phyloP scores from a whole-genome alignment of 1,140 invertebrate genomes.

The Drosophila kikkawai region DNA sequence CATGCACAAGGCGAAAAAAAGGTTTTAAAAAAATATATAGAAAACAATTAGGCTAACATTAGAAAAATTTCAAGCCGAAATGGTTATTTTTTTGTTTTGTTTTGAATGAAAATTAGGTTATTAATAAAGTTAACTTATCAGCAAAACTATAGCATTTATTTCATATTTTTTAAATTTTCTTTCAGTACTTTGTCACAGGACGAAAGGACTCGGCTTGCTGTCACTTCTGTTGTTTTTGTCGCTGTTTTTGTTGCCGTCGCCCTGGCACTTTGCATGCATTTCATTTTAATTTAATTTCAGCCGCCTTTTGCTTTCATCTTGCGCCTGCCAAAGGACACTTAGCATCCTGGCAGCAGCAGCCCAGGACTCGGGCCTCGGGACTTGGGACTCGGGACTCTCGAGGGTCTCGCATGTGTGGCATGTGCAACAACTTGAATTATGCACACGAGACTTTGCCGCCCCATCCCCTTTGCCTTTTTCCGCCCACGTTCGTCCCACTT shows the following conservation, averaged over 20 bases:
- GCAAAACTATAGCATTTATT: not conserved
- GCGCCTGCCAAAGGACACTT: slow-evolving; percentile 56
- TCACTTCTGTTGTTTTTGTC: slow-evolving; percentile 34
- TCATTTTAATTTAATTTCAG: slow-evolving; percentile 82
- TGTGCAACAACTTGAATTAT: slow-evolving; percentile 83
- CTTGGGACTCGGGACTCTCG: slow-evolving; percentile 27
- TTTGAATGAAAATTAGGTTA: not conserved
- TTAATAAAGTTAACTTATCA: not conserved
- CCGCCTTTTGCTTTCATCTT: slow-evolving; percentile 78
- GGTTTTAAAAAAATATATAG: not conserved
- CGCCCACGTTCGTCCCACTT: not conserved
- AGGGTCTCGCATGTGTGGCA: slow-evolving; percentile 73
- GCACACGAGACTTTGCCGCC: slow-evolving; percentile 63
- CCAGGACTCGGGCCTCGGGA: slow-evolving; percentile 21
- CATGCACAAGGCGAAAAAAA: not conserved
- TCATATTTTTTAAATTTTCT: not conserved
- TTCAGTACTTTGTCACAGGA: slow-evolving; percentile 6
- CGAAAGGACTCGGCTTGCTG: slow-evolving; percentile 10
- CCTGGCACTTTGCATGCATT: slow-evolving; percentile 78
- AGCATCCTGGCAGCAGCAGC: slow-evolving; percentile 38
- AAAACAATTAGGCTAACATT: not conserved
- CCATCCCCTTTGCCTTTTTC: not conserved
- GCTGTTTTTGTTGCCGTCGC: slow-evolving; percentile 16
- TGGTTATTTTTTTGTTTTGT: not conserved
- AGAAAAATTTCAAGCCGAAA: not conserved